Evolutionary conservation across 2,888 invertebrate genomes (phyloP), one percentile per base, ranked within the genome.

Genomic region (Oasisia sp.): DNA sequence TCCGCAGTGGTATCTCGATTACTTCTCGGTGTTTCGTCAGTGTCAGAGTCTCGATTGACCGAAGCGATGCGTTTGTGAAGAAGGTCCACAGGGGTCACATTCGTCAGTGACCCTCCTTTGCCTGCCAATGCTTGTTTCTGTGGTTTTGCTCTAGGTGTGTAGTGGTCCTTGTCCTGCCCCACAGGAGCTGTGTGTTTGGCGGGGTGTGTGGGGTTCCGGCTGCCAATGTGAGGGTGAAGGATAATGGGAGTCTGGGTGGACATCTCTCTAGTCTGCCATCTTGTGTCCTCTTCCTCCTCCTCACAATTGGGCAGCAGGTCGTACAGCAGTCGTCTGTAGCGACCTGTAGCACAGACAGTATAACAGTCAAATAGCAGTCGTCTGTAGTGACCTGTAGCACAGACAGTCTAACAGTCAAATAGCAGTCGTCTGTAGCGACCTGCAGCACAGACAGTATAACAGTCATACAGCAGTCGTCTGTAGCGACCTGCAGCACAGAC

Each of bases 251-350:
- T 74, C 74, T 74, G 74, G 19, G 74, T 74, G 74, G 74, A 19
- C 74, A 19, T 74, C 74, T 74, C 74, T 74, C 74, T 74, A 27
- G 74, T 74, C 74, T 74, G 74, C 74, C 74, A 74, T 27, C 27
- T 74, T 27, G 74, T 74, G 74, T 74, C 74, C n/a, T 74, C 74
- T 19, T 74, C 74, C 74, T 74, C n/a, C 74, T 74, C 27, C 19
- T 19, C 74, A 74, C 74, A 74, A 27, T 74, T 74, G 74, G 74
- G 74, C 74, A 74, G 74, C 74, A 74, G 74, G n/a, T 74, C 74
- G 27, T 74, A 74, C 27, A 74, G 27, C 27, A 74, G 74, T 27
- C 74, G 19, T n/a, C 74, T 74, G 74, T 74, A 74, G 4, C 74
- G 74, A n/a, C 74, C 74, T 50, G 50, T 11, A 50, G 50, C 50